phyloP scores from a whole-genome alignment of 2,113 vertebrate genomes.

The Mustelus asterias region DNA sequence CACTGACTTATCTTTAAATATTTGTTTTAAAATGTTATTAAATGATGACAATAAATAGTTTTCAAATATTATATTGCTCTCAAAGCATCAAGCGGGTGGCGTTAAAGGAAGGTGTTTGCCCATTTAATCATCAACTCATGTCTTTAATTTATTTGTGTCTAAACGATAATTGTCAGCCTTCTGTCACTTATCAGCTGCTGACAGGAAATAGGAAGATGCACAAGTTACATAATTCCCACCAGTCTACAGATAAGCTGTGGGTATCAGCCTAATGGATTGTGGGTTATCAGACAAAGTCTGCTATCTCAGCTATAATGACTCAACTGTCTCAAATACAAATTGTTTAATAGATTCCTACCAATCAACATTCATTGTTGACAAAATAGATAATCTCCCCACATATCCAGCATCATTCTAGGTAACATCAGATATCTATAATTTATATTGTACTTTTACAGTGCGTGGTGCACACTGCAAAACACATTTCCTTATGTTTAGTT shows the following conservation, averaged over 20 bases:
- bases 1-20: neutral
- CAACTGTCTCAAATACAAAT: constrained; percentile 45
- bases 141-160: constrained; percentile 51
- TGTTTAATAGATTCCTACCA: constrained; percentile 45
- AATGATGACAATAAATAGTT: neutral
- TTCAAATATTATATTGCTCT: neutral
- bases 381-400: neutral
- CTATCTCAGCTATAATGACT: constrained; percentile 40
- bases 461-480: neutral
- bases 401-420: neutral
- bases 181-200: constrained; percentile 53
- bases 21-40: neutral
- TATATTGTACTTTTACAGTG: neutral
- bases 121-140: constrained; percentile 53
- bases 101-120: constrained; percentile 48
- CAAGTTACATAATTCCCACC: constrained; percentile 49
- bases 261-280: constrained; percentile 49
- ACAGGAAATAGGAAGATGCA: constrained; percentile 55
- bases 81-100: neutral
- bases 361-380: constrained; percentile 36
- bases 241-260: constrained; percentile 45
- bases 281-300: constrained; percentile 50
- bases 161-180: constrained; percentile 53
- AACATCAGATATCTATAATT: neutral
- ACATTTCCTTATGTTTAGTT: neutral